Evolutionary conservation across 2,797 vertebrate species (phyloP), one percentile per base, ranked within the genome.

Genomic region (Melanotaenia nigrans): DNA sequence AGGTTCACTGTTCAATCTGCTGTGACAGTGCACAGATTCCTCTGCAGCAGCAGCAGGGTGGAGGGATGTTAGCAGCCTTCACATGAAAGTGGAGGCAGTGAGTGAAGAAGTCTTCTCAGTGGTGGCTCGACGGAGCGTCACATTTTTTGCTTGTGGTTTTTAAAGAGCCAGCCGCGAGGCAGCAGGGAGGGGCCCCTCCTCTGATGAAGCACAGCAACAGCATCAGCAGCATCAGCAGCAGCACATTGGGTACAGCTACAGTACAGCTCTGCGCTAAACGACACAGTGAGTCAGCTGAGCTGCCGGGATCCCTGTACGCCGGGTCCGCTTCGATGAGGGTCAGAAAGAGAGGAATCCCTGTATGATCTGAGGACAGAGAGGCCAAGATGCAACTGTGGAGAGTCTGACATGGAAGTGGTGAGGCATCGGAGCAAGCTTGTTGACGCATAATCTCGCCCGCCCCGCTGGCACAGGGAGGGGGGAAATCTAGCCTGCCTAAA

Each of bases 381-480:
- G 33, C 22, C 55, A 65, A 67, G 22, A 61, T 71, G 65, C 63
- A 28, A 47, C 73, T 69, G 54, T 69, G 68, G 65, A 77, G 78
- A 81, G 73, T 57, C 73, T 78, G 79, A 87, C 74, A 62, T 62
- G 85, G 79, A 82, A 70, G 80, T 58, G 24, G 77, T 33, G 79
- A 85, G 87, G 82, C 77, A 90, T 88, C 85, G 81, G 84, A 77
- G 84, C 81, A 68, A 79, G 87, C 84, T 84, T 83, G 90, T 92
- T 92, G 92, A 92, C 91, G 91, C 92, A 92, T 93, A 90, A 90
- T 93, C 90, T 86, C 88, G 65, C 93, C 90, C 91, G 85, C 88
- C 85, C 89, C 86, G 75, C 78, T 69, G 85, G 83, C 83, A 66
- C 80, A 71, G 85, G 84, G 90, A 87, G 90, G 89, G 85, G 84